Percentiles rank a stretch among this genome's conserved stretches.
These are phyloP conservation scores for Microdon myrmicae DNA, from an alignment of 2,888 invertebrate species.

Conservation along the genomic window DNA sequence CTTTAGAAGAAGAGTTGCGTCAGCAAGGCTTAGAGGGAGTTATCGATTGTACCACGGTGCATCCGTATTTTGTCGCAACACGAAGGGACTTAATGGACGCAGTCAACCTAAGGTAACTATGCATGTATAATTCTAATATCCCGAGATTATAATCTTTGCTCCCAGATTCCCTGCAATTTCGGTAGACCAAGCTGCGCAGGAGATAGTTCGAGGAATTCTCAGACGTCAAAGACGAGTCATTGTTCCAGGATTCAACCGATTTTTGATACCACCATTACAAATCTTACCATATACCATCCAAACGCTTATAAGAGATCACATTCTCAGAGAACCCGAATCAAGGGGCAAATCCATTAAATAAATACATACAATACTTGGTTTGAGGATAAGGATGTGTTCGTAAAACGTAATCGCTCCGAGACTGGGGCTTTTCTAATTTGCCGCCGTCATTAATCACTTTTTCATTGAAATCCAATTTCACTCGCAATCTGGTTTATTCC, in stretches of 20 bases:
- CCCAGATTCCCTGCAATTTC: slow-evolving; percentile 49
- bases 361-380: no score
- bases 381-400: no score
- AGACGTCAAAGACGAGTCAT: slow-evolving; percentile 29
- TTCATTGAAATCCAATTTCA: slow-evolving; percentile 34
- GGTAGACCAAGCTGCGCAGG: slow-evolving; percentile 34
- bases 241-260: slow-evolving; percentile 32
- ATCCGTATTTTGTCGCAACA: slow-evolving; percentile 60
- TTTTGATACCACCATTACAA: slow-evolving; percentile 11
- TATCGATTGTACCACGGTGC: slow-evolving; percentile 51
- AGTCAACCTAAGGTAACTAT: slow-evolving; percentile 41
- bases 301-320: slow-evolving; percentile 34
- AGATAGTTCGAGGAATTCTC: slow-evolving; percentile 46
- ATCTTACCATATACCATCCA: slow-evolving; percentile 30
- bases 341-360: no score
- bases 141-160: neutral
- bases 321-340: slow-evolving; percentile 36
- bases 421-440: slow-evolving; percentile 5
- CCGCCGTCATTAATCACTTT: slow-evolving; percentile 40
- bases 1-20: slow-evolving; percentile 55
- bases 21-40: slow-evolving; percentile 42
- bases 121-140: neutral
- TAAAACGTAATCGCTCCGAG: slow-evolving; percentile 19
- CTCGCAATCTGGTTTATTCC: slow-evolving; percentile 40
- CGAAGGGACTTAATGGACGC: slow-evolving; percentile 53